phyloP scores from a whole-genome alignment of 2,797 vertebrate genomes.

The Setipinna tenuifilis region DNA sequence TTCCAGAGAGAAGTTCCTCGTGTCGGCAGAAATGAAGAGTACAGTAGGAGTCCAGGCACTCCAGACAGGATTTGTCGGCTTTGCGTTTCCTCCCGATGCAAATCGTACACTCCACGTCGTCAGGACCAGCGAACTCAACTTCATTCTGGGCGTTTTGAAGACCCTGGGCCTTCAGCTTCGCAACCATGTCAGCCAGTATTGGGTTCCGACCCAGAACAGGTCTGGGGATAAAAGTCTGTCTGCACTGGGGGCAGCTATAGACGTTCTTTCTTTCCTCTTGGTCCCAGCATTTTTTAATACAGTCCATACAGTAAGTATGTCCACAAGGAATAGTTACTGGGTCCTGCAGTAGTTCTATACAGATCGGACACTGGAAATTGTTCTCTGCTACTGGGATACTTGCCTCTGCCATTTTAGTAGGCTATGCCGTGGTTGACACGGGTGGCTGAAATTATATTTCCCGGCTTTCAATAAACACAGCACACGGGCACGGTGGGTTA shows the following conservation, averaged over 20 bases:
- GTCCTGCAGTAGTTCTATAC: neutral
- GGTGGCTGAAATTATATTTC: too few relatives aligned
- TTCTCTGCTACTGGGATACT: neutral
- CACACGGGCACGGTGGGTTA: too few relatives aligned
- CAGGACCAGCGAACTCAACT: neutral
- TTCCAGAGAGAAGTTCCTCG: neutral
- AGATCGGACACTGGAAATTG: neutral
- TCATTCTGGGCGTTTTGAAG: neutral
- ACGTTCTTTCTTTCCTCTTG: neutral
- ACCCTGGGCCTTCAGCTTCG: neutral
- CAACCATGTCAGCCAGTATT: neutral
- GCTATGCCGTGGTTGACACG: too few relatives aligned
- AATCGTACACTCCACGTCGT: neutral
- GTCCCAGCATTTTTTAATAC: slow-evolving; percentile 6
- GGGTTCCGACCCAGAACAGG: neutral
- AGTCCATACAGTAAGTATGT: neutral
- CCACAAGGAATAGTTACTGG: slow-evolving; percentile 22
- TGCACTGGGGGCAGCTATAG: slow-evolving; percentile 9
- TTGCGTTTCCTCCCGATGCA: slow-evolving; percentile 10
- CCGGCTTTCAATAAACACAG: too few relatives aligned
- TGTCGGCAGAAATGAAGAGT: neutral
- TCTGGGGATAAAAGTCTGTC: neutral
- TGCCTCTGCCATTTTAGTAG: neutral
- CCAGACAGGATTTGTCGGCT: neutral
- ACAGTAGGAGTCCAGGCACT: neutral